Base-by-base conservation (phyloP, 2,888 invertebrate genomes). In the Ectemnius cavifrons region DNA sequence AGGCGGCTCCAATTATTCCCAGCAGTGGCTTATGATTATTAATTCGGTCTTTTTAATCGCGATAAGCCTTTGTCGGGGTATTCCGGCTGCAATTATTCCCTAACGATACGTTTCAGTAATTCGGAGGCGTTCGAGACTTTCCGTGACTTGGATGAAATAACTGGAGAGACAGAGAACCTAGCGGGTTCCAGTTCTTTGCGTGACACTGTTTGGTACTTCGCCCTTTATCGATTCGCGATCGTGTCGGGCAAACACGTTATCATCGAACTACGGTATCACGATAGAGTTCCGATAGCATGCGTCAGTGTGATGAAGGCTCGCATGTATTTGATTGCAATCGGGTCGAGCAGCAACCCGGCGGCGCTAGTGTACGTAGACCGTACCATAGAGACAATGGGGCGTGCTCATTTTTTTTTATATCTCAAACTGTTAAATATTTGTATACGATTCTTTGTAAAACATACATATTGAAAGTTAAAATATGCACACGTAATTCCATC, bases 231-330 rank as follows among this genome's bases (percentile, higher is more conserved):
- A 63, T 67, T 63, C 60, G 49, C 63, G 70, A 75, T 79, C 67
- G 37, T 61, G 63, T 65, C 72, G 37, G 37, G 37, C 37, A 37
- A 37, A 71, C 63, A 64, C 66, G 67, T 67, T 79, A 80, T 80
- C 79, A 75, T 73, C 73, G 75, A 79, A 73, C 11, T 11, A 37
- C 81, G 77, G 80, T 81, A 81, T 73, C 77, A 67, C 37, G 37
- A 37, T 8, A 37, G 37, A 37, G 37, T 11, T 8, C 65, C 63
- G 67, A 80, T 80, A 60, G 28, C 8, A n/a, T 62, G 4, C 46
- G 11, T 20, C 13, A 23, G 57, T 27, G 2, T 46, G 47, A 49
- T 18, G 59, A 37, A 16, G 5, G 18, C 13, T 58, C 16, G 20
- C 28, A 47, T 28, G 59, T 60, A 20, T 61, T 45, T 63, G 37